Evolutionary conservation across 2,113 vertebrate genomes (phyloP).

Genomic region (Vulpes vulpes): DNA sequence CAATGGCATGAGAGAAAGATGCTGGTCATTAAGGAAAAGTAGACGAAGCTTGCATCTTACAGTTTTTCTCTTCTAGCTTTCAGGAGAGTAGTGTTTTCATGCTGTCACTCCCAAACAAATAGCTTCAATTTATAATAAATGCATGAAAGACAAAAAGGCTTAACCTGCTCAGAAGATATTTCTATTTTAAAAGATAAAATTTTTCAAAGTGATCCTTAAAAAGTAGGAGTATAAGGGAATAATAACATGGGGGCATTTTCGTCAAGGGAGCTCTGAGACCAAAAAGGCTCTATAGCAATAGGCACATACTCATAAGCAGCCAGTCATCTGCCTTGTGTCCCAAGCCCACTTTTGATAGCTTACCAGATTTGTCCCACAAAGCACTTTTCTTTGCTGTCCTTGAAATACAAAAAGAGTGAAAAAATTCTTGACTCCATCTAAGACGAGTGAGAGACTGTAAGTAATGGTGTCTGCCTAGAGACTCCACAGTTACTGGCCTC

Average conservation of each 20-base stretch:
- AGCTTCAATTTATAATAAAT: slow-evolving; percentile 41
- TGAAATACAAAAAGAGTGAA: neutral
- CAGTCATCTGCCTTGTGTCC: neutral
- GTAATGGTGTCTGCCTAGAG: neutral
- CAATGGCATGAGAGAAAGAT: neutral
- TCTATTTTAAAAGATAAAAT: slow-evolving; percentile 4
- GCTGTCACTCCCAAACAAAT: neutral
- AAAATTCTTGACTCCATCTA: slow-evolving; percentile 19
- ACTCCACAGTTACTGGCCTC: neutral
- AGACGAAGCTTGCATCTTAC: slow-evolving; percentile 1
- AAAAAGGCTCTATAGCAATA: neutral
- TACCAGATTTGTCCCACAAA: neutral
- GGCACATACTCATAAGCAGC: neutral
- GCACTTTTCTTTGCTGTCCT: neutral
- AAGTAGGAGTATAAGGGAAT: neutral
- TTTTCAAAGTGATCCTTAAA: neutral
- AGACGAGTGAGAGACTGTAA: neutral
- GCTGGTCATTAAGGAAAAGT: neutral
- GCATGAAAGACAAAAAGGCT: neutral
- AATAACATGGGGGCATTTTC: neutral
- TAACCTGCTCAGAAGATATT: slow-evolving; percentile 36
- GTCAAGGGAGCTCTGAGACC: neutral
- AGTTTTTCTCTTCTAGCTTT: neutral
- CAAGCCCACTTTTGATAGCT: neutral
- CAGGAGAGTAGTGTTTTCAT: neutral